Evolutionary conservation across 2,797 vertebrate genomes (phyloP), one percentile per base, ranked within the genome.

Genomic region (Anguilla marmorata): DNA sequence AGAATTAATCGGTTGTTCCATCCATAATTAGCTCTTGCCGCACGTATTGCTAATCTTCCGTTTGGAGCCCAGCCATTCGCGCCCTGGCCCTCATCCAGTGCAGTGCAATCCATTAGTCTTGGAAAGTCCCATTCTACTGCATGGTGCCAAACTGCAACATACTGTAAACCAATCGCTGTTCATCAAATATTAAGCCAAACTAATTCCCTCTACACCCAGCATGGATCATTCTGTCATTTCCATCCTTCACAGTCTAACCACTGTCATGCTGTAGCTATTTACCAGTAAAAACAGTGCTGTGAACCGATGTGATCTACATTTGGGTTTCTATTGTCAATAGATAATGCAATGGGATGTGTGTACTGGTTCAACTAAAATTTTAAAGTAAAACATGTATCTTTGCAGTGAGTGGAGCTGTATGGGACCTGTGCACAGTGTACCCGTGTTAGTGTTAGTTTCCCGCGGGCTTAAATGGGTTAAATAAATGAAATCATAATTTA

Each of bases 21-120:
- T 94, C 91, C 89, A 93, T 91, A 90, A 95, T 95, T 95, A 95
- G 94, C 93, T 94, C 92, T 93, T 94, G 93, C 94, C 94, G 93
- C 88, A 91, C 92, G 94, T 95, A 94, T 94, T 94, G 92, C 94
- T 94, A 93, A 94, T 95, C 94, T 93, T 93, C 92, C 91, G 93
- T 90, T 94, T 95, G 95, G 94, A 93, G 88, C 91, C 87, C 85
- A 87, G 94, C 94, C 93, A 94, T n/a, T 86, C 83, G 91, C 93
- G 94, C 93, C 92, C 94, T 96, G 96, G 95, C 94, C 88, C 92
- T 92, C 92, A 91, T 92, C 92, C 92, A 92, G 86, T 74, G 91
- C 92, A 92, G 90, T 14, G 63, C 45, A 86, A 91, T 90, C 85
- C 85, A 91, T 86, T 90, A 89, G 88, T 91, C 86, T 88, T 90